Evolutionary conservation across 2,888 invertebrate species (phyloP).

Genomic region (Drosophila dives): DNA sequence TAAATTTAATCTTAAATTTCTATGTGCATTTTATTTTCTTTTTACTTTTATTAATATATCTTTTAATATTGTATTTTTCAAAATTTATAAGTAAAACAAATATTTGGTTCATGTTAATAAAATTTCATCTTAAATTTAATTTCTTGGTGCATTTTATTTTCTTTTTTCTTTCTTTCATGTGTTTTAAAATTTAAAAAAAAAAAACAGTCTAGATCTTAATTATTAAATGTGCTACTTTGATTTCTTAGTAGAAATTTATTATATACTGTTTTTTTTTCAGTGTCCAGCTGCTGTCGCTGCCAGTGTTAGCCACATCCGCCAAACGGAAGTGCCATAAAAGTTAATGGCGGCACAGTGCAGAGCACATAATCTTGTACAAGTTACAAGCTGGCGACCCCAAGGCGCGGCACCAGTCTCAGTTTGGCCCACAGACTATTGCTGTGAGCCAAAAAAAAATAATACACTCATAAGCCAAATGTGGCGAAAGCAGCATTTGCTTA

Average conservation of each 20-base stretch:
- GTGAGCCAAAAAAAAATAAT: slow-evolving; percentile 5
- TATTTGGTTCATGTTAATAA: no score
- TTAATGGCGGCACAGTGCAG: slow-evolving; percentile 76
- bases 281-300: slow-evolving; percentile 14
- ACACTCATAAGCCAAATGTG: slow-evolving; percentile 65
- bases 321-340: slow-evolving; percentile 80
- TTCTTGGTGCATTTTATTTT: no score
- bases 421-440: slow-evolving; percentile 14
- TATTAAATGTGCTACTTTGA: background rate
- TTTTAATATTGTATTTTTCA: no score
- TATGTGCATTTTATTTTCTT: no score
- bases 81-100: no score
- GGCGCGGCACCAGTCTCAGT: slow-evolving; percentile 43
- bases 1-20: background rate
- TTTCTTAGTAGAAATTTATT: background rate
- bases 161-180: background rate
- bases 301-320: slow-evolving; percentile 67
- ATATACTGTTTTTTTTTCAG: background rate
- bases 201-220: background rate
- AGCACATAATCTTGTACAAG: slow-evolving; percentile 75
- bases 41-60: no score
- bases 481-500: slow-evolving; percentile 64
- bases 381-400: slow-evolving; percentile 73
- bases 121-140: background rate
- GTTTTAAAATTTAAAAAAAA: no score